Evolutionary conservation across 2,797 vertebrate genomes (phyloP).

Genomic region (Pangasius djambal): DNA sequence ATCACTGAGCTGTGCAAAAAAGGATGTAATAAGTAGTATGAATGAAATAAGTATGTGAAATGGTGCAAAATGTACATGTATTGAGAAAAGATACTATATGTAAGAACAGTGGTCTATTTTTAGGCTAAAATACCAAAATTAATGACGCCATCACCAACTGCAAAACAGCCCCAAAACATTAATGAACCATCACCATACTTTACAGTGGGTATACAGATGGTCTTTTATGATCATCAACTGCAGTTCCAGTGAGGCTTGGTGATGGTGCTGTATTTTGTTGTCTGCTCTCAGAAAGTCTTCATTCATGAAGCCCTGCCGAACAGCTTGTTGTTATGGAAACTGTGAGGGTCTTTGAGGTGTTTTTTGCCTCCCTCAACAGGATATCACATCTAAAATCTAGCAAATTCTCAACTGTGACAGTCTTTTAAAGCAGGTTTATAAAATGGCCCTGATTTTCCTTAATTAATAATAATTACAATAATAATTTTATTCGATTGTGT

Average conservation of each 20-base stretch:
- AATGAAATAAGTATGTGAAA: no score
- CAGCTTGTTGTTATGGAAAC: no score
- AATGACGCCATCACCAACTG: background rate
- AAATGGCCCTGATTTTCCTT: background rate
- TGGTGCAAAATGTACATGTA: background rate
- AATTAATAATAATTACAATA: background rate
- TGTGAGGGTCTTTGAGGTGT: background rate
- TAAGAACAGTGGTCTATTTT: background rate
- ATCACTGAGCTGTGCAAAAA: background rate
- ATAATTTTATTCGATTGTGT: background rate
- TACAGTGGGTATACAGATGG: background rate
- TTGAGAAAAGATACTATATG: background rate
- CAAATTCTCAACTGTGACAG: background rate
- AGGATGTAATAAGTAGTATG: no score
- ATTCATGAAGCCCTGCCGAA: no score
- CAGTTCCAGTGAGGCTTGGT: background rate
- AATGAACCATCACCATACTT: background rate
- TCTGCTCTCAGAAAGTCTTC: no score
- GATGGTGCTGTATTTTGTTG: background rate
- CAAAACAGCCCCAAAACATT: background rate
- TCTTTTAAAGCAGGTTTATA: background rate
- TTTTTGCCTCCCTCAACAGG: background rate
- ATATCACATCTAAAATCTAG: background rate
- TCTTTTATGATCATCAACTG: background rate
- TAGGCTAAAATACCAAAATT: background rate